phyloP scores from a whole-genome alignment of 2,113 vertebrate genomes.

The Hippoglossus stenolepis region DNA sequence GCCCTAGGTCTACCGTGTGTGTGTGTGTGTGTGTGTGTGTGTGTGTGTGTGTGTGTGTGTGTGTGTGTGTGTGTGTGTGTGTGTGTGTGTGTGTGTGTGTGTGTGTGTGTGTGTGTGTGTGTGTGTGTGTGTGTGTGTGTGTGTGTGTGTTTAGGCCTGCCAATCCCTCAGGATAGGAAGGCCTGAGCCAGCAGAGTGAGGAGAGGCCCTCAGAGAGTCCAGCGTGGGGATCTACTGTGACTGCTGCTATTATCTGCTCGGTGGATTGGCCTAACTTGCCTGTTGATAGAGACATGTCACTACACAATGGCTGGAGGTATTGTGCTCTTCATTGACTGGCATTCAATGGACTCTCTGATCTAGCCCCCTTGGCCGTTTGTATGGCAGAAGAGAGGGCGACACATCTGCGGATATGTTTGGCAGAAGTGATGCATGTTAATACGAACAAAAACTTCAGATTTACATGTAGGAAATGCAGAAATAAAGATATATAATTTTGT shows the following conservation, averaged over 20 bases:
- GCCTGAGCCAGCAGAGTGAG: conserved; percentile 56
- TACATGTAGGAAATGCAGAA: neutral
- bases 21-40: conserved; percentile 63
- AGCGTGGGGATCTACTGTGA: conserved; percentile 64
- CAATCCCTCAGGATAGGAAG: conserved; percentile 68
- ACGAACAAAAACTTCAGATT: neutral
- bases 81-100: conserved; percentile 55
- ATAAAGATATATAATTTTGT: neutral
- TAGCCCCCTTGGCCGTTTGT: conserved; percentile 27
- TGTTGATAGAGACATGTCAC: conserved; percentile 74
- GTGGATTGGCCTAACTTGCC: conserved; percentile 70
- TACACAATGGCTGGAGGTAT: conserved; percentile 66
- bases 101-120: conserved; percentile 63
- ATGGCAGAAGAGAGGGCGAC: conserved; percentile 22
- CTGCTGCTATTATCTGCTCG: conserved; percentile 78
- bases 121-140: conserved; percentile 53
- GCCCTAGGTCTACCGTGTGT: conserved; percentile 63
- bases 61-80: conserved; percentile 55
- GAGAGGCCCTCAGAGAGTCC: conserved; percentile 63
- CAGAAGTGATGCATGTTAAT: neutral
- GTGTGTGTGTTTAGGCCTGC: conserved; percentile 48
- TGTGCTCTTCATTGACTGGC: conserved; percentile 55
- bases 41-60: conserved; percentile 45
- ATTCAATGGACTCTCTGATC: conserved; percentile 50
- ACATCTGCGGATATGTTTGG: conserved; percentile 24